Evolutionary conservation across 2,888 invertebrate species (phyloP), one percentile per base, ranked within the genome.

Genomic region (Alentia gelatinosa): DNA sequence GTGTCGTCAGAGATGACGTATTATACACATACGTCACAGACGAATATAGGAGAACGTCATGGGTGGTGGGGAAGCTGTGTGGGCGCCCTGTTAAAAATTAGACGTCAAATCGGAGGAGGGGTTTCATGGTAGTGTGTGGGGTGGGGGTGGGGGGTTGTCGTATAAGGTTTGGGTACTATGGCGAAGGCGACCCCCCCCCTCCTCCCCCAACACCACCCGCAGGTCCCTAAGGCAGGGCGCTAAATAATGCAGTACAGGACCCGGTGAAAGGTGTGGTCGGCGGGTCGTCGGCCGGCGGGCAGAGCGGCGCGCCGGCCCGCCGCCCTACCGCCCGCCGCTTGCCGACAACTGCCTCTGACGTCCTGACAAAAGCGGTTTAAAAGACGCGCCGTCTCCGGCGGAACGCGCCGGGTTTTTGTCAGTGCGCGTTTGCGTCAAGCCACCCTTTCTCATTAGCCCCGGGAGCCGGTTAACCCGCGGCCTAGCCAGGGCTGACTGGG

Each of bases 361-460:
- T 35, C 23, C 79, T 79, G 79, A 79, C 79, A 79, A 79, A 79
- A 79, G 79, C 39, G 79, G 35, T 79, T 79, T 79, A 79, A 79
- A 79, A 79, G 79, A 79, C 26, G 79, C 79, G 79, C 79, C 79
- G 39, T 79, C 79, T 35, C 37, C 5, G 39, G 15, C 79, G 37
- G 39, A 19, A 3, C 15, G 42, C 42, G 47, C 47, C 86, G 33
- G 86, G 19, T 86, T 86, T 86, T 40, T 42, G 86, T 86, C 86
- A 79, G 39, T 9, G 79, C 12, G 12, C 7, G 79, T 79, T 79
- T 79, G 39, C 79, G 39, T 79, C 42, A 86, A 42, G 42, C 30
- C 42, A 9, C 86, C 47, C 86, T 47, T 86, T 50, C 86, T 86
- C 86, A 86, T 86, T 86, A 86, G 79, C 79, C 79, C 79, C 39